Evolutionary conservation across 2,113 vertebrate genomes (phyloP), one percentile per base, ranked within the genome.

Genomic region (Oreochromis tanganicae): DNA sequence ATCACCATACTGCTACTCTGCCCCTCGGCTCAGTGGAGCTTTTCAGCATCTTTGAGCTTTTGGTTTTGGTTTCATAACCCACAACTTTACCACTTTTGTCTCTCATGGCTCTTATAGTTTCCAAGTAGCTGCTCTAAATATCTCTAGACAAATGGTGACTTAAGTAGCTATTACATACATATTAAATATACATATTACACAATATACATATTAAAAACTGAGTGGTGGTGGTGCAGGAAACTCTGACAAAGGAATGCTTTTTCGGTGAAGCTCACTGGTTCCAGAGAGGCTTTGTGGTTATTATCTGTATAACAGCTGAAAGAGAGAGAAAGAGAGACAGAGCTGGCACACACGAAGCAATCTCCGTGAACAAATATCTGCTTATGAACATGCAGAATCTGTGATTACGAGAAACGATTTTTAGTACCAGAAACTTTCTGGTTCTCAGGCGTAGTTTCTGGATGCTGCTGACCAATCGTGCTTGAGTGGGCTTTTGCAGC

Each of bases 361-460:
- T 50, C 43, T 75, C 43, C 48, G 2, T 0, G 29, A 32, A 32
- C 71, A 78, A 78, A 78, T 78, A 32, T 75, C 43, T 50, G 71
- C 71, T 78, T 32, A 78, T 75, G 43, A 50, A 75, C 43, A 50
- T 32, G 46, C 43, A 75, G 71, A 50, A 75, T 29, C 71, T 75
- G 71, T 19, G 43, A 50, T 48, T 19, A 78, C 1, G 9, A 0
- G 71, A 75, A 27, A 43, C 9, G 9, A 29, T 48, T 48, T 68
- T 75, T 75, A 48, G 41, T 29, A 48, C 27, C 9, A 11, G 27
- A 48, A 50, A 7, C 43, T 7, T 50, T 78, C 43, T 29, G 16
- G 16, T 3, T 78, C 16, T 29, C 43, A 50, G 14, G 16, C 24
- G 14, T 12, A 75, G 71, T 63, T 32, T 32, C 43, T 5, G 24